Percentiles rank a stretch among this genome's conserved stretches.
These are phyloP conservation scores for Cataglyphis cursor DNA, from an alignment of 2,888 invertebrate species.

Conservation along the genomic window DNA sequence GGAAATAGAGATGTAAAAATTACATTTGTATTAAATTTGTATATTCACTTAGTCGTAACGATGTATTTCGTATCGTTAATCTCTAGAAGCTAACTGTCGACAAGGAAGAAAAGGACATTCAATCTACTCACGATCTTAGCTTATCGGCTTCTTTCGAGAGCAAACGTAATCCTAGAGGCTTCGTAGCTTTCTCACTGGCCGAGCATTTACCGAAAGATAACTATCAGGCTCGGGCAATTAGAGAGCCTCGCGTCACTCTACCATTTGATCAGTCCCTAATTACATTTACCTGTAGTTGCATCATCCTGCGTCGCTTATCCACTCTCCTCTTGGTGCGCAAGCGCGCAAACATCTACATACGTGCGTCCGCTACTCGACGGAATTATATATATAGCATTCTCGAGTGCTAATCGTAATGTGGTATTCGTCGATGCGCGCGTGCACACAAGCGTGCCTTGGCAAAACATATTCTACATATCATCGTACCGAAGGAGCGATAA, in stretches of 20 bases:
- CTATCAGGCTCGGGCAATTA: slow-evolving; percentile 76
- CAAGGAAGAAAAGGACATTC: background rate
- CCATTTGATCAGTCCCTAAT: slow-evolving; percentile 82
- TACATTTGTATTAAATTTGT: background rate
- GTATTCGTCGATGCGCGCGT: slow-evolving; percentile 57
- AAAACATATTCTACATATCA: slow-evolving; percentile 44
- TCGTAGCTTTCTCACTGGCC: slow-evolving; percentile 59
- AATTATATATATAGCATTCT: slow-evolving; percentile 69
- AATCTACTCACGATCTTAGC: slow-evolving; percentile 16
- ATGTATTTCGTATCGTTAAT: background rate
- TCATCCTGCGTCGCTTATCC: slow-evolving; percentile 64
- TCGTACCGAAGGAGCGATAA: slow-evolving; percentile 19
- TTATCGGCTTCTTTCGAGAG: slow-evolving; percentile 34
- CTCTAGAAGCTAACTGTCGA: background rate
- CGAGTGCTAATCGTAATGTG: slow-evolving; percentile 77
- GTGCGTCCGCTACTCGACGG: background rate
- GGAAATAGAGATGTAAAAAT: slow-evolving; percentile 1
- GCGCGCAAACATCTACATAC: slow-evolving; percentile 6
- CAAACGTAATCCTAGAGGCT: slow-evolving; percentile 20
- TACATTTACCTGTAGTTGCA: slow-evolving; percentile 82
- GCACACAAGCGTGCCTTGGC: slow-evolving; percentile 3
- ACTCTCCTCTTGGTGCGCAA: slow-evolving; percentile 42
- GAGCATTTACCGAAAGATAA: slow-evolving; percentile 69
- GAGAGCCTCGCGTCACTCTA: slow-evolving; percentile 73
- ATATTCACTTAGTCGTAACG: background rate